These are phyloP conservation scores for Nomada ruficornis DNA, from an alignment of 2,888 invertebrate species.

Conservation along the genomic window DNA sequence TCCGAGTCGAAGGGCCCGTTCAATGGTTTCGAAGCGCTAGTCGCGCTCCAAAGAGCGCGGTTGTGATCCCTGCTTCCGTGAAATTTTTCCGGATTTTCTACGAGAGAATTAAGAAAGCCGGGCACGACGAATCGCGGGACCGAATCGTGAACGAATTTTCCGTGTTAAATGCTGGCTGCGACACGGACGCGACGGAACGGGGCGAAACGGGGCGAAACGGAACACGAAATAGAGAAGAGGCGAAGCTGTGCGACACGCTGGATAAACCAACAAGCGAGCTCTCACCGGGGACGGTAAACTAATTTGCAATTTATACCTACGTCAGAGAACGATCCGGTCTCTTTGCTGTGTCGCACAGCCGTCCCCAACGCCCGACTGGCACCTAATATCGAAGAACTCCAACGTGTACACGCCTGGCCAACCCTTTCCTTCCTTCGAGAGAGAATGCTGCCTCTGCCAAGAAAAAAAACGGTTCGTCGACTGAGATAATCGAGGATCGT, in stretches of 20 bases:
- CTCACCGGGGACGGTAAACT: constrained; percentile 66
- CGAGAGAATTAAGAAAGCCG: constrained; percentile 11
- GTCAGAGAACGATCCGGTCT: constrained; percentile 43
- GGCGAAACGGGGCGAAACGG: neutral
- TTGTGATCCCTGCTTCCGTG: neutral
- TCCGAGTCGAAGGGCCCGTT: constrained; percentile 13
- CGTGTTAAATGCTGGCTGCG: constrained; percentile 4
- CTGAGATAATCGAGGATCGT: constrained; percentile 13
- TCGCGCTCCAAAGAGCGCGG: constrained; percentile 24
- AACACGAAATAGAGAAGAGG: neutral
- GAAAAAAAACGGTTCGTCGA: neutral
- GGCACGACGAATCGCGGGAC: neutral
- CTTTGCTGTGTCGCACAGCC: constrained; percentile 32
- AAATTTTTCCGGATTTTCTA: constrained; percentile 23
- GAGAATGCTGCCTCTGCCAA: neutral
- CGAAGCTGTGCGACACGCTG: constrained; percentile 42
- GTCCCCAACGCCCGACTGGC: constrained; percentile 33
- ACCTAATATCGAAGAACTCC: constrained; percentile 52
- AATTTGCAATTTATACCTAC: constrained; percentile 72
- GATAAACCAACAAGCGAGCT: constrained; percentile 66
- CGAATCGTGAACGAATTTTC: constrained; percentile 17
- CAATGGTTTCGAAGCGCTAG: neutral
- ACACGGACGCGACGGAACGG: neutral
- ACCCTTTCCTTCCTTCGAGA: constrained; percentile 13
- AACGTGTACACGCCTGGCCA: neutral